Evolutionary conservation across 2,888 invertebrate genomes (phyloP).

Genomic region (Drosophila mimetica): DNA sequence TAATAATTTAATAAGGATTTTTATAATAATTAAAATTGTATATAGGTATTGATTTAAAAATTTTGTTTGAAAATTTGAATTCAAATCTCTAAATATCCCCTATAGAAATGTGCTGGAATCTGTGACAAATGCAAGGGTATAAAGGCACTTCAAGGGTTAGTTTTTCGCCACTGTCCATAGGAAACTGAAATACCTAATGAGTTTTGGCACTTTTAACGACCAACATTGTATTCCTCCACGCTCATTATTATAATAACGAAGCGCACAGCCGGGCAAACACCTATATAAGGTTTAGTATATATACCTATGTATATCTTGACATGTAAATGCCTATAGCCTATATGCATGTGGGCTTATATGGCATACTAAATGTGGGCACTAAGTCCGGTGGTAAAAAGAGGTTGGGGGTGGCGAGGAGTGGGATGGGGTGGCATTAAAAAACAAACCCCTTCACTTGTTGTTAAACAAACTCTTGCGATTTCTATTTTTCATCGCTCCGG

Average conservation of each 20-base stretch:
- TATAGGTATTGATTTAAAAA: background rate
- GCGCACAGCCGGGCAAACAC: slow-evolving; percentile 1
- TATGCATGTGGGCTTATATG: slow-evolving; percentile 23
- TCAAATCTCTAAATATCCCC: background rate
- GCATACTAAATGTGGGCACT: slow-evolving; percentile 44
- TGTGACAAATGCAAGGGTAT: background rate
- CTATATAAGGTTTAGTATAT: slow-evolving; percentile 12
- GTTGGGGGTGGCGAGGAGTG: background rate
- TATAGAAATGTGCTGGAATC: slow-evolving; percentile 2
- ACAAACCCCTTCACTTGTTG: slow-evolving; percentile 73
- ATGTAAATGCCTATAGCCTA: slow-evolving; percentile 24
- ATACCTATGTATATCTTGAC: slow-evolving; percentile 1
- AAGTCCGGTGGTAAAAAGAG: slow-evolving; percentile 38
- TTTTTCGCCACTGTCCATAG: slow-evolving; percentile 25
- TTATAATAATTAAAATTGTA: no score
- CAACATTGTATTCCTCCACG: slow-evolving; percentile 39
- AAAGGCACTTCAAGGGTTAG: slow-evolving; percentile 34
- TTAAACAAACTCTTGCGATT: slow-evolving; percentile 77
- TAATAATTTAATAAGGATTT: no score
- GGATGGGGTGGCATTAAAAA: slow-evolving; percentile 54
- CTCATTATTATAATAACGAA: slow-evolving; percentile 56
- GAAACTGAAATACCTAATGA: slow-evolving; percentile 45
- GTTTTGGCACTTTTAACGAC: slow-evolving; percentile 43
- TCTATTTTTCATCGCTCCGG: slow-evolving; percentile 62
- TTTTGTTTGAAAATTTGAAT: no score